Percentiles rank a stretch among this genome's conserved stretches.
Evolutionary conservation across 2,888 invertebrate genomes (phyloP).

Genomic region (Cordilura impudica): DNA sequence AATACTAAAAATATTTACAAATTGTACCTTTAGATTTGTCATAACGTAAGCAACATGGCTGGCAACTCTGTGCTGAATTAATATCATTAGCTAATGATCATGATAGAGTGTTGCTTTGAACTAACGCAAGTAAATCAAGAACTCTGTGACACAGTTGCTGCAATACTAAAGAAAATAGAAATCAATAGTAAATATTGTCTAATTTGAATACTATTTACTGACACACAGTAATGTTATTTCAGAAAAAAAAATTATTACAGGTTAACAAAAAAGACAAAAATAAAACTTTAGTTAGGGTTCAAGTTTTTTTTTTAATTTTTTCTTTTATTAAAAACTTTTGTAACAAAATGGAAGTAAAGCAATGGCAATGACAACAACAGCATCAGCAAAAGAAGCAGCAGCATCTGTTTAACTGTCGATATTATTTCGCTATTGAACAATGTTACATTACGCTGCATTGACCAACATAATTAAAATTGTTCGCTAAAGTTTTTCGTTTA

Average conservation of each 20-base stretch:
- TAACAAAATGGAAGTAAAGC: not conserved
- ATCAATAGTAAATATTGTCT: constrained; percentile 39
- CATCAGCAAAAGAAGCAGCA: not conserved
- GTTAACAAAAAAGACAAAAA: constrained; percentile 11
- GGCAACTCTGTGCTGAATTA: too few species aligned
- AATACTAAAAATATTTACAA: too few species aligned
- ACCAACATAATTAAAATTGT: constrained; percentile 64
- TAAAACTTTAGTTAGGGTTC: not conserved
- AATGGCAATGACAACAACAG: not conserved
- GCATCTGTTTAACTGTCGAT: constrained; percentile 60
- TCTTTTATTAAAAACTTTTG: not conserved
- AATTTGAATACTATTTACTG: constrained; percentile 55
- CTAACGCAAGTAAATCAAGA: not conserved
- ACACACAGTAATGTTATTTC: not conserved
- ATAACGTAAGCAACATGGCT: too few species aligned
- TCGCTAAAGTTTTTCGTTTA: constrained; percentile 55
- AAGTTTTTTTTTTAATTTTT: not conserved
- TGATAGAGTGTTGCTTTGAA: too few species aligned
- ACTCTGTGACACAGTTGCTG: constrained; percentile 24
- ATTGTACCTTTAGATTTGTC: too few species aligned
- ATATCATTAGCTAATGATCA: too few species aligned
- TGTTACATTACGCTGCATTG: constrained; percentile 59
- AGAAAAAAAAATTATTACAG: not conserved
- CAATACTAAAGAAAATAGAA: constrained; percentile 16
- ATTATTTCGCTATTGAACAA: constrained; percentile 56